A percentile compares a stretch with the other conserved stretches of the same genome.
phyloP scores from a whole-genome alignment of 2,113 vertebrate species.

The Anthoscopus minutus region DNA sequence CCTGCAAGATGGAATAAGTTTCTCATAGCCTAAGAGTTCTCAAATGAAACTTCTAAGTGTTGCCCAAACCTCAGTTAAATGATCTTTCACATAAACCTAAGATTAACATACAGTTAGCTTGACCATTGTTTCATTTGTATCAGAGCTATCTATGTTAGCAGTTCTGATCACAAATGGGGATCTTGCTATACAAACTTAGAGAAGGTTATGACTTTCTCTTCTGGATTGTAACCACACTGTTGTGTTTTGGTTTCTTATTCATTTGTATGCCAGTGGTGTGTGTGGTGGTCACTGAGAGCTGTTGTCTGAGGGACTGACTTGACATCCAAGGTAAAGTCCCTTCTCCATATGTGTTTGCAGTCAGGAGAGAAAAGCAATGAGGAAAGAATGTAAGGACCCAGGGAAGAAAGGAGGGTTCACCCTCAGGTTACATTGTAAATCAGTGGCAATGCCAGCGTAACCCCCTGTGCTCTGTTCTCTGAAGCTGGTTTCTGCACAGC shows the following conservation, averaged over 20 bases:
- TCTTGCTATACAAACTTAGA: neutral
- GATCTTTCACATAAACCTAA: neutral
- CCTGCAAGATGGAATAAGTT: neutral
- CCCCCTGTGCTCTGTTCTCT: neutral
- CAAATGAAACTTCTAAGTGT: neutral
- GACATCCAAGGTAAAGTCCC: neutral
- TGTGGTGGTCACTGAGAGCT: neutral
- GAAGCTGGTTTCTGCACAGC: neutral
- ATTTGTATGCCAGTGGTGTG: neutral
- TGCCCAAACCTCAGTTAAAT: neutral
- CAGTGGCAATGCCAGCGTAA: neutral
- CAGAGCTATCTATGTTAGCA: neutral
- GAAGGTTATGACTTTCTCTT: neutral
- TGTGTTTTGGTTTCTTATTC: neutral
- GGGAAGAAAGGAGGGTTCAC: neutral
- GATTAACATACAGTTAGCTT: neutral
- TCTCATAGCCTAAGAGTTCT: neutral
- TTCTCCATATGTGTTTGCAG: neutral
- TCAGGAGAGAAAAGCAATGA: neutral
- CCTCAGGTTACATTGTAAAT: neutral
- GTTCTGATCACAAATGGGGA: neutral
- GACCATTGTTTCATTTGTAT: neutral
- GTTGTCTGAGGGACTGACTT: neutral
- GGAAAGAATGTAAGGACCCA: neutral
- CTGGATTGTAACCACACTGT: neutral